A percentile compares a stretch with the other conserved stretches of the same genome.
phyloP scores from a whole-genome alignment of 2,888 invertebrate species.

The Torymus tubicola region DNA sequence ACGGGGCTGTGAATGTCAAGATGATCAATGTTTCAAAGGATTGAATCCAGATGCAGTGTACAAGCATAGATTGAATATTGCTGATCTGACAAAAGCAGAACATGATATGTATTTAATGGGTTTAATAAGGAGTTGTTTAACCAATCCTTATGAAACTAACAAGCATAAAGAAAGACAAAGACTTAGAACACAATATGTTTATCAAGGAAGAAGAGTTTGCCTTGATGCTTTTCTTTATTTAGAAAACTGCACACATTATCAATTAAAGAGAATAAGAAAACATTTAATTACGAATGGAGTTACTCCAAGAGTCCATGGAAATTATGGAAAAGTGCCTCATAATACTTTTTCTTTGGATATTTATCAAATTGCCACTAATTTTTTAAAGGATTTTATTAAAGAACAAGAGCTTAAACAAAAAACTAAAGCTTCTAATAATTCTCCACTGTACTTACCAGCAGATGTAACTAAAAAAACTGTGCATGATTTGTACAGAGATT shows the following conservation, averaged over 20 bases:
- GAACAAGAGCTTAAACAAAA: slow-evolving; percentile 80
- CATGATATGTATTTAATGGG: slow-evolving; percentile 92
- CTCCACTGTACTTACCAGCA: slow-evolving; percentile 78
- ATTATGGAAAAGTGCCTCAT: slow-evolving; percentile 88
- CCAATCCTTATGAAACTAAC: slow-evolving; percentile 84
- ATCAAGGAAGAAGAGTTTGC: slow-evolving; percentile 87
- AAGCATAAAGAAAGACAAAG: slow-evolving; percentile 85
- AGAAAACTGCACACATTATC: slow-evolving; percentile 88
- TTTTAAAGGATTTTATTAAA: slow-evolving; percentile 85
- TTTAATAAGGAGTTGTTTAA: slow-evolving; percentile 88
- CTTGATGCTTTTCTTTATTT: slow-evolving; percentile 87
- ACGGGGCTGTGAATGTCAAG: slow-evolving; percentile 87
- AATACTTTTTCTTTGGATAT: slow-evolving; percentile 88
- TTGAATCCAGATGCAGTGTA: slow-evolving; percentile 86
- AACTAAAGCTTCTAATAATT: slow-evolving; percentile 77
- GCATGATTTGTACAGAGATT: slow-evolving; percentile 86
- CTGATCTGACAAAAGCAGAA: slow-evolving; percentile 87
- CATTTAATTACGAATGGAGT: slow-evolving; percentile 89
- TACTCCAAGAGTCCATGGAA: slow-evolving; percentile 87
- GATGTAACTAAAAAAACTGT: slow-evolving; percentile 83
- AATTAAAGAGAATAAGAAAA: slow-evolving; percentile 86
- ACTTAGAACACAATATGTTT: slow-evolving; percentile 86
- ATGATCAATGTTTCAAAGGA: slow-evolving; percentile 85
- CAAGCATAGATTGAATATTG: slow-evolving; percentile 86
- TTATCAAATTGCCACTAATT: slow-evolving; percentile 87